Evolutionary conservation across 2,113 vertebrate genomes (phyloP).

Genomic region (Thermophis baileyi): DNA sequence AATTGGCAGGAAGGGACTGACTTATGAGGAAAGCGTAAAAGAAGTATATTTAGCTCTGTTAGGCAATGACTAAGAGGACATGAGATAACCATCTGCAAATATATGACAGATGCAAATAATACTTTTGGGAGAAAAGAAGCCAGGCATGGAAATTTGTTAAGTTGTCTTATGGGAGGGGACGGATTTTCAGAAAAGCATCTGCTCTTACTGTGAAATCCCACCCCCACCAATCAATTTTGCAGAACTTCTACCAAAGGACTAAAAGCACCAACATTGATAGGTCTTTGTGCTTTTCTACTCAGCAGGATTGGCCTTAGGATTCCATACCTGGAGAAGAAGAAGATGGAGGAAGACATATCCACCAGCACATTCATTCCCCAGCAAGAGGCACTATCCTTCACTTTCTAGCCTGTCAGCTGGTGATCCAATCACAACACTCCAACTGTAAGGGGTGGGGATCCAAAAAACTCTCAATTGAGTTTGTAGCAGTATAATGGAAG

Average conservation of each 20-base stretch:
- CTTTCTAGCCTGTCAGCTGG: neutral
- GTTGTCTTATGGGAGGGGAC: neutral
- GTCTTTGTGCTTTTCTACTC: neutral
- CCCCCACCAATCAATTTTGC: neutral
- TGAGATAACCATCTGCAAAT: slow-evolving; percentile 43
- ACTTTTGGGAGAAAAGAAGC: neutral
- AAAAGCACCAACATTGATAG: neutral
- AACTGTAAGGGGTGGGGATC: neutral
- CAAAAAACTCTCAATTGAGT: neutral
- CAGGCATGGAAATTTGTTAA: neutral
- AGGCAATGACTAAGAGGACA: slow-evolving; percentile 55
- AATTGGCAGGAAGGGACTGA: slow-evolving; percentile 1
- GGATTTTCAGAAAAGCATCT: neutral
- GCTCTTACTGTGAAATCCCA: neutral
- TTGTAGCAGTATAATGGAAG: neutral
- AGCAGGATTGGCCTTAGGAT: neutral
- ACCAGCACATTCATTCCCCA: neutral
- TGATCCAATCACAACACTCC: neutral
- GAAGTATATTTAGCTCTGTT: slow-evolving; percentile 57
- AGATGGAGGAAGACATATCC: neutral
- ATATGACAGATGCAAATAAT: slow-evolving; percentile 33
- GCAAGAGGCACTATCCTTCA: neutral
- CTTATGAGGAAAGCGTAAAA: slow-evolving; percentile 42
- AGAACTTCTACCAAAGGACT: neutral
- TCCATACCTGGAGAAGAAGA: neutral